Evolutionary conservation across 2,113 vertebrate species (phyloP).

Genomic region (Myotis davidii): DNA sequence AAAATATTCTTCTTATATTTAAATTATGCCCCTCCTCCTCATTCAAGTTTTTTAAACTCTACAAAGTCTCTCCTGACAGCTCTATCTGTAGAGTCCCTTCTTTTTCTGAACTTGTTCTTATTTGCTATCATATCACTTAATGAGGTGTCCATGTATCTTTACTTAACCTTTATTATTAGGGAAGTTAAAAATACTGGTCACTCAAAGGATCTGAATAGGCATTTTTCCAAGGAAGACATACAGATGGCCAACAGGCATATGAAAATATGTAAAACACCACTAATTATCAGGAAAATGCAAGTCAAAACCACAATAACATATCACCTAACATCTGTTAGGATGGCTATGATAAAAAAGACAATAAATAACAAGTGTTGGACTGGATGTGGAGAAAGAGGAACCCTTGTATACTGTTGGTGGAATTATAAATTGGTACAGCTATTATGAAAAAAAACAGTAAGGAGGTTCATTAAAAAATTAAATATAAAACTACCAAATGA

Average conservation of each 20-base stretch:
- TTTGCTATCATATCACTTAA: not conserved
- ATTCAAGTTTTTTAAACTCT: not conserved
- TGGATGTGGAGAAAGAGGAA: not conserved
- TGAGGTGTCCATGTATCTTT: not conserved
- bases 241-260: not conserved
- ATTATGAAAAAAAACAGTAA: not conserved
- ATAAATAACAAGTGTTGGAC: not conserved
- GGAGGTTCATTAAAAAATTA: not conserved
- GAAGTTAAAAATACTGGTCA: not conserved
- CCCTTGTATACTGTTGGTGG: not conserved
- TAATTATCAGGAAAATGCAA: not conserved
- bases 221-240: not conserved
- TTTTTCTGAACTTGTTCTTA: not conserved
- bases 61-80: not conserved
- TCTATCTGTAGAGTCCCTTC: not conserved
- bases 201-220: not conserved
- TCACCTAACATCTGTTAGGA: not conserved
- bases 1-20: not conserved
- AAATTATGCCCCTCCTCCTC: not conserved
- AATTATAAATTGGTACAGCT: not conserved
- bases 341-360: not conserved
- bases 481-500: no score
- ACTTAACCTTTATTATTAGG: conserved; percentile 11
- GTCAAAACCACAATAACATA: not conserved
- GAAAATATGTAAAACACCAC: not conserved